Conservation (phyloP, 2,888 invertebrate genomes). For the Altica lythri region DNA sequence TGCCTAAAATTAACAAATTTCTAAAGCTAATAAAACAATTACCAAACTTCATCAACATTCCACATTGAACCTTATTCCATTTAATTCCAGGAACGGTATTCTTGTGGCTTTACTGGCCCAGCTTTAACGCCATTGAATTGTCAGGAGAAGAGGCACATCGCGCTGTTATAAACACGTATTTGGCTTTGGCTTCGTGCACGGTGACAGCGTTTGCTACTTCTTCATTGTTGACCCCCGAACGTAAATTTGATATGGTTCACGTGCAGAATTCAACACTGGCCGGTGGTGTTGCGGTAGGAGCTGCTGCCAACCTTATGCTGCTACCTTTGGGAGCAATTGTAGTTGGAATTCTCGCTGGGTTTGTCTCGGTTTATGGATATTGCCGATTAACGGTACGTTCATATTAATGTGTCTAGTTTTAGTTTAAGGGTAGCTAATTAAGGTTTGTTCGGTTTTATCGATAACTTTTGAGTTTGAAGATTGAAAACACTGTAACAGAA, state of each 20-base stretch:
- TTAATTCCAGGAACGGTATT: slow-evolving; percentile 79
- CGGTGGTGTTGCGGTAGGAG: slow-evolving; percentile 90
- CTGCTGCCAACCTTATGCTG: slow-evolving; percentile 81
- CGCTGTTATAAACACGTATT: slow-evolving; percentile 91
- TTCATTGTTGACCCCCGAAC: slow-evolving; percentile 71
- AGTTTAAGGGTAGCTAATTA: too few species aligned
- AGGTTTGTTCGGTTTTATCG: too few species aligned
- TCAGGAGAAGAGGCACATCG: slow-evolving; percentile 75
- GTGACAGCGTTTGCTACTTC: slow-evolving; percentile 86
- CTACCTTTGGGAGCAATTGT: slow-evolving; percentile 82
- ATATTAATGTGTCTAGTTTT: too few species aligned
- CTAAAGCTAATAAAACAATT: background rate
- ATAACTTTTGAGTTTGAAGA: too few species aligned
- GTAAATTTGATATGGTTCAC: slow-evolving; percentile 90
- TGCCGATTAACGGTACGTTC: slow-evolving; percentile 73
- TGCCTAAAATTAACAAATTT: too few species aligned
- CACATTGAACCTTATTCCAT: background rate
- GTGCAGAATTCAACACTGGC: slow-evolving; percentile 93
- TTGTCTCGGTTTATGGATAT: slow-evolving; percentile 82
- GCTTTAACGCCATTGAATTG: slow-evolving; percentile 88
- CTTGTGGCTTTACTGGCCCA: slow-evolving; percentile 97
- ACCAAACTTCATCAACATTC: background rate
- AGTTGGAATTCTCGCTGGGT: slow-evolving; percentile 77
- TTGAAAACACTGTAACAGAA: too few species aligned
- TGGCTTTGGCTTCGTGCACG: slow-evolving; percentile 81